Evolutionary conservation across 2,113 vertebrate genomes (phyloP).

Genomic region (Callithrix jacchus): DNA sequence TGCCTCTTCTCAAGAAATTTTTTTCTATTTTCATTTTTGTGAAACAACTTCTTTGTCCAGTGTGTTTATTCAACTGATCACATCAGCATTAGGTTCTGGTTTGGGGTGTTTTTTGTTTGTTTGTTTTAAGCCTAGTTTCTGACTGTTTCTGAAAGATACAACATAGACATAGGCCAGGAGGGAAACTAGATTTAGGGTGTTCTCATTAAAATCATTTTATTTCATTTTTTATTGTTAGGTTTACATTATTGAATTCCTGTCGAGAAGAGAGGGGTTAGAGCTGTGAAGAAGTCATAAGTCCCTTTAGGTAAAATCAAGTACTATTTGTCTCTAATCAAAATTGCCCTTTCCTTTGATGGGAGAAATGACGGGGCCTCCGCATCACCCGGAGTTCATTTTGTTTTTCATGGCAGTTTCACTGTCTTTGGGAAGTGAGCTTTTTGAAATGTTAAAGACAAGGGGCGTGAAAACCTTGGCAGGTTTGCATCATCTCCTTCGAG

Average conservation of each 20-base stretch:
- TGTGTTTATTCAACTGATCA: background rate
- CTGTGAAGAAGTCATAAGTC: accelerated
- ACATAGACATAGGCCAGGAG: background rate
- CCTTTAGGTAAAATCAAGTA: background rate
- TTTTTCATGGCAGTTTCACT: background rate
- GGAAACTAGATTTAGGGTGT: background rate
- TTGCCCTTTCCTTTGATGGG: background rate
- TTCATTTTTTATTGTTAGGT: background rate
- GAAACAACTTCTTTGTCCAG: background rate
- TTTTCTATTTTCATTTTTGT: background rate
- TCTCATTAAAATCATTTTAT: background rate
- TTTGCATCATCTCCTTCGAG: background rate
- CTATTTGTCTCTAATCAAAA: background rate
- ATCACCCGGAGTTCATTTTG: background rate
- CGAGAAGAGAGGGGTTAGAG: background rate
- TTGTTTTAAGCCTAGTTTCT: background rate
- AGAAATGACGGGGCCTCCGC: background rate
- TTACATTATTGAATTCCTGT: background rate
- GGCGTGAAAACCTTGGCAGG: background rate
- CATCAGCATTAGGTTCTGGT: background rate
- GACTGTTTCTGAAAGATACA: background rate
- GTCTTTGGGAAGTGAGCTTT: background rate
- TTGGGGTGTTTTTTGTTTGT: background rate
- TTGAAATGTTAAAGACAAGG: background rate
- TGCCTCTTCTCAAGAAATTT: background rate